Base-by-base conservation (phyloP, 2,888 invertebrate genomes). In the Melinaea marsaeus region DNA sequence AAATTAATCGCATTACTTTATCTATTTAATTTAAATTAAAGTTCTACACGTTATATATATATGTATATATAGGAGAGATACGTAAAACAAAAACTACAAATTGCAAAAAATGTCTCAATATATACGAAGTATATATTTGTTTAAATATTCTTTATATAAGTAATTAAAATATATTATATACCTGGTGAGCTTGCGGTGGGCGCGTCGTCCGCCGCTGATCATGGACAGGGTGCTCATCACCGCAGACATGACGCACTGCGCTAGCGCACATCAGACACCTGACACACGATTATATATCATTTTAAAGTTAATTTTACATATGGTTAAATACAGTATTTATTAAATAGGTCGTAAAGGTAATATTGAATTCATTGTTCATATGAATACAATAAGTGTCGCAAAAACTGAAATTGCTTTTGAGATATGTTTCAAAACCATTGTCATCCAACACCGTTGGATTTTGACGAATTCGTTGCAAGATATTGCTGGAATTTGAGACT, bases 181-280 rank as follows among this genome's bases (percentile, higher is more conserved):
- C 90, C 88, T 88, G 74, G 81, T 75, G 6, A 90, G 84, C 72
- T 89, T 90, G 70, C 90, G 85, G 74, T 90, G 90, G 68, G 83
- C 86, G 72, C 90, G 86, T 68, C 90, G 81, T 32, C 88, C 87
- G 70, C 90, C 90, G 81, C 90, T 90, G 83, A 90, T 90, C 83
- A 90, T 89, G 67, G 90, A 90, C 75, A 90, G 84, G 68, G 90
- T 90, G 82, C 90, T 90, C 90, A 90, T 89, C 79, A 90, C 90
- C 75, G 90, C 90, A 68, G 90, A 90, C 90, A 90, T 90, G 75
- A 74, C 73, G 76, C 51, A 63, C 63, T 58, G 65, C 64, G 69
- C 71, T 57, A 57, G 58, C 61, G 61, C 69, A 45, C 72, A 74
- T 71, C 64, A 61, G 66, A 68, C 32, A 51, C 66, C 76, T 75